These are phyloP conservation scores for Tauraco hartlaubi DNA, from an alignment of 2,797 vertebrate genomes.

Conservation along the genomic window DNA sequence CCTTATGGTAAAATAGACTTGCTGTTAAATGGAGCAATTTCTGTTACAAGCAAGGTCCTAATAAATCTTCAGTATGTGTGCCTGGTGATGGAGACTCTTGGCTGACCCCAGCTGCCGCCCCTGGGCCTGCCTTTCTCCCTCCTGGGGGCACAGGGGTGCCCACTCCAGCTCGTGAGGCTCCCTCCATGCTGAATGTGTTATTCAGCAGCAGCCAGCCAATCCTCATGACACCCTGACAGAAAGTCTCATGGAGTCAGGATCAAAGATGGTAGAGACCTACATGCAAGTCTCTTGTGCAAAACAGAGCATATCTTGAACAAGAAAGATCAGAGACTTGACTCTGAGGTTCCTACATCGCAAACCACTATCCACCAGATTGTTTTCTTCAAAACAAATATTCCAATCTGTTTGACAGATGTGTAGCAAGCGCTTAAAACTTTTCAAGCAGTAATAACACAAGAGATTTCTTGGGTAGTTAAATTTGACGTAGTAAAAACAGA, in stretches of 20 bases:
- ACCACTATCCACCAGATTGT: not conserved
- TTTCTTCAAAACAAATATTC: constrained; percentile 1
- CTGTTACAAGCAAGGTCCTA: not conserved
- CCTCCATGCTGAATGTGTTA: not conserved
- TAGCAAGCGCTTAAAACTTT: not conserved
- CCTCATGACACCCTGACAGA: rapidly evolving
- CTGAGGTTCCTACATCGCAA: not conserved
- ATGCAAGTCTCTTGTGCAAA: not conserved
- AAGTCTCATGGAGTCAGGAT: not conserved
- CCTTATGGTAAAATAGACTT: not conserved
- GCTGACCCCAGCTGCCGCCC: rapidly evolving
- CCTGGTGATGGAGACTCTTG: not conserved
- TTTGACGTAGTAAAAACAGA: not conserved
- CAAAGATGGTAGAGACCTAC: not conserved
- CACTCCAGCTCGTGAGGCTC: not conserved
- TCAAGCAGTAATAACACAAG: not conserved
- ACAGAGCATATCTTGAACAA: not conserved
- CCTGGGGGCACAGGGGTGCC: rapidly evolving
- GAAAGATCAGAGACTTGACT: not conserved
- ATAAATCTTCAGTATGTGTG: not conserved
- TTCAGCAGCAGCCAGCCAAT: rapidly evolving
- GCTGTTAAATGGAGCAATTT: not conserved
- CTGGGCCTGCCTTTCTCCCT: not conserved
- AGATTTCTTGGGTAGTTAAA: not conserved
- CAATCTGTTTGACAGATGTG: not conserved